Evolutionary conservation across 2,888 invertebrate genomes (phyloP), one percentile per base, ranked within the genome.

Genomic region (Pseudococcus jackbeardsleyi): DNA sequence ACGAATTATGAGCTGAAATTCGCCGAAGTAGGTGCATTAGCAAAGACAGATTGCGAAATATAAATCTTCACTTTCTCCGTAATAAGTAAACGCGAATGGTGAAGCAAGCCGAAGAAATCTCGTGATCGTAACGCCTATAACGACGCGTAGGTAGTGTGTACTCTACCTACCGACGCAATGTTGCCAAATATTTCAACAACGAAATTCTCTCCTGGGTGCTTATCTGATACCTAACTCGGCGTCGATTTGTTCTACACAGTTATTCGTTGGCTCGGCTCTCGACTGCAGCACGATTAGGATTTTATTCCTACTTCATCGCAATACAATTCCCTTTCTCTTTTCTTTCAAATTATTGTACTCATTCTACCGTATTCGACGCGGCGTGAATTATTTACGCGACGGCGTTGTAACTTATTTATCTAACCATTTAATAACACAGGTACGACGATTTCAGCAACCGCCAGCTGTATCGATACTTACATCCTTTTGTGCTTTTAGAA

Each of bases 401-500:
- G 59, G n/a, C 15, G 64, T 8, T 22, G 64, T 9, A 19, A 22
- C 12, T 48, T 7, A 46, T 82, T 48, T 48, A 46, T 48, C 48
- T 48, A 84, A 84, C 79, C 48, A 48, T 48, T 4, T 46, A 42
- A 84, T 19, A 26, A 19, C 8, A 79, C n/a, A 42, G 26, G 26
- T 26, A 26, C 22, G 12, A 82, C 48, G 19, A 84, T 15, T 48
- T 22, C 6, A n/a, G 82, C 48, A 48, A 84, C 84, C n/a, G 11
- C 48, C 64, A 9, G 33, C 15, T 33, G 33, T 72, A 33, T 68
- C 26, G 72, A 33, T 88, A 88, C 88, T 88, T 54, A 88, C 88
- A 33, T 88, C 82, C 59, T 59, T 88, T 54, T 82, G 82, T 9
- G 11, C 4, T 88, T 88, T 88, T 42, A 88, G 7, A n/a, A 88